Conservation (phyloP, 2,888 invertebrate genomes). For the Drosophila silvestris region DNA sequence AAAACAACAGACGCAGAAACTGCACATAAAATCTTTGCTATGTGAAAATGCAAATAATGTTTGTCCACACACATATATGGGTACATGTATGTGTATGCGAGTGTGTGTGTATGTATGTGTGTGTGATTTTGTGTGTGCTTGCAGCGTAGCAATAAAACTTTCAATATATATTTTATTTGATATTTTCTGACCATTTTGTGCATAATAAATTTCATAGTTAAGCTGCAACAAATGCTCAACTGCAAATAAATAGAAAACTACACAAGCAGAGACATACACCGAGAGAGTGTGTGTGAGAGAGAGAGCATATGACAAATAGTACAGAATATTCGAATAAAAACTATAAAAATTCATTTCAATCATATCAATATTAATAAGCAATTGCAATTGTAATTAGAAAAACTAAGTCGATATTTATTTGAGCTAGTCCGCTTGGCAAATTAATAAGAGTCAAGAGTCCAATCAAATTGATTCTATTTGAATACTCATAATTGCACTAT, state of each 20-base stretch:
- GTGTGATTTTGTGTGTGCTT: constrained; percentile 8
- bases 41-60: constrained; percentile 65
- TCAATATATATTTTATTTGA: constrained; percentile 79
- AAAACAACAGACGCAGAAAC: constrained; percentile 27
- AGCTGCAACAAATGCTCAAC: constrained; percentile 43
- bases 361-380: constrained; percentile 18
- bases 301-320: not conserved
- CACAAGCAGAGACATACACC: not conserved
- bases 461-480: not conserved
- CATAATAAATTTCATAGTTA: constrained; percentile 69
- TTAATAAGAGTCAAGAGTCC: not conserved
- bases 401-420: not conserved
- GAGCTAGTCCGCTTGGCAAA: not conserved
- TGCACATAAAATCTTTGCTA: constrained; percentile 52
- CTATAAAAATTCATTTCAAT: constrained; percentile 12
- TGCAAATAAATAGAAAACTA: constrained; percentile 18
- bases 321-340: not conserved
- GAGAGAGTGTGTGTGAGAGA: not conserved
- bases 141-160: constrained; percentile 70
- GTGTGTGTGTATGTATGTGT: constrained; percentile 10
- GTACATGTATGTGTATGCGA: not conserved
- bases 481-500: not conserved
- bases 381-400: not conserved
- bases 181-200: constrained; percentile 66
- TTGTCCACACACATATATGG: not conserved